phyloP scores from a whole-genome alignment of 2,797 vertebrate genomes.

The Myripristis murdjan region DNA sequence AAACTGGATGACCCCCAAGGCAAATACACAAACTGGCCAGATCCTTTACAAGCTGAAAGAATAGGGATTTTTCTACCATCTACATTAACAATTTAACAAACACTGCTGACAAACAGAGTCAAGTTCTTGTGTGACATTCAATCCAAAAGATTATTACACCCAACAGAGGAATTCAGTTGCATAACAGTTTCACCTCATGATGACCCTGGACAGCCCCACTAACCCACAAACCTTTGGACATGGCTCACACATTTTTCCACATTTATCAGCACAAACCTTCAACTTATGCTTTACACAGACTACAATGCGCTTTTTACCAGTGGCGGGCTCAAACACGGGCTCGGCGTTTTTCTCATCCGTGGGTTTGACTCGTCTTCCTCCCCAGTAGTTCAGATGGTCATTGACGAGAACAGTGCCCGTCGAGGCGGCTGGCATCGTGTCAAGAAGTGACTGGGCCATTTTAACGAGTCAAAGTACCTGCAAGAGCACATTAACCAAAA shows the following conservation, averaged over 20 bases:
- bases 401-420: conserved; percentile 85
- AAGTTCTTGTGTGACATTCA: not conserved
- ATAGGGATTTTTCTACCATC: too few relatives aligned
- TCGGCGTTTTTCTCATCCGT: conserved; percentile 80
- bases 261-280: too few relatives aligned
- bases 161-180: not conserved
- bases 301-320: conserved; percentile 80
- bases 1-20: not conserved
- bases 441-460: conserved; percentile 80
- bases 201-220: not conserved
- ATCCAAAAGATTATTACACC: not conserved
- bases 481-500: not conserved
- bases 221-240: not conserved
- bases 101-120: not conserved
- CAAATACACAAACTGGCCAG: too few relatives aligned
- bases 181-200: not conserved
- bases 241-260: not conserved
- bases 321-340: conserved; percentile 92
- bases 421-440: conserved; percentile 68
- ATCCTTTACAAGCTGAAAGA: too few relatives aligned
- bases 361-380: conserved; percentile 85
- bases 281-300: too few relatives aligned
- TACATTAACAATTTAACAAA: not conserved
- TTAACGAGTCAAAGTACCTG: conserved; percentile 6
- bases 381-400: conserved; percentile 91